phyloP scores from a whole-genome alignment of 2,797 vertebrate species.

The Semaprochilodus insignis region DNA sequence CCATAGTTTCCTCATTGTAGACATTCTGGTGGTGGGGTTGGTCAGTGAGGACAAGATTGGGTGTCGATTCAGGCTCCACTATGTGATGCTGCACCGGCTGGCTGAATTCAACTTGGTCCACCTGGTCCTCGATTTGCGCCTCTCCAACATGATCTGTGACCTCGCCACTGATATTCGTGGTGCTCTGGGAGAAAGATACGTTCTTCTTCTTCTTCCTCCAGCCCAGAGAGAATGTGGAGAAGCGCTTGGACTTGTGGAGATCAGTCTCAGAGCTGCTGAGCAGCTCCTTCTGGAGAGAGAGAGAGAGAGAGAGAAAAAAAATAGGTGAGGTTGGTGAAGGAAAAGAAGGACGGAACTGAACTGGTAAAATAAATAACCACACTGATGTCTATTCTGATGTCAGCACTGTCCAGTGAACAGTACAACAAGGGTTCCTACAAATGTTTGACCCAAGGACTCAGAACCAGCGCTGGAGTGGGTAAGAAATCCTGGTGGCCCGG shows the following conservation, averaged over 20 bases:
- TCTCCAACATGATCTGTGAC: slow-evolving; percentile 55
- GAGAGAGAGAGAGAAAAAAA: not conserved
- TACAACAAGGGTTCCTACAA: too few species aligned
- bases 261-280: slow-evolving; percentile 75
- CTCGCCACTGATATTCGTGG: not conserved
- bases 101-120: not conserved
- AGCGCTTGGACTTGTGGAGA: slow-evolving; percentile 62
- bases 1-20: not conserved
- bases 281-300: slow-evolving; percentile 61
- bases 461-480: too few species aligned
- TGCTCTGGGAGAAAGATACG: slow-evolving; percentile 14
- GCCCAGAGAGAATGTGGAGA: slow-evolving; percentile 42
- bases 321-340: not conserved
- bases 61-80: not conserved
- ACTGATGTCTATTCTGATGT: too few species aligned
- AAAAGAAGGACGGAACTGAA: not conserved
- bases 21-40: slow-evolving; percentile 15
- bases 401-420: too few species aligned
- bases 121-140: slow-evolving; percentile 6
- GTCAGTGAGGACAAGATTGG: not conserved
- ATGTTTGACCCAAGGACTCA: too few species aligned
- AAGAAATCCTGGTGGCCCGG: too few species aligned
- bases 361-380: not conserved
- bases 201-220: slow-evolving; percentile 63
- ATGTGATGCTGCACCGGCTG: not conserved